Percentiles rank a stretch among this genome's conserved stretches.
Conservation (phyloP, 2,113 vertebrate genomes). For the Lepus timidus region DNA sequence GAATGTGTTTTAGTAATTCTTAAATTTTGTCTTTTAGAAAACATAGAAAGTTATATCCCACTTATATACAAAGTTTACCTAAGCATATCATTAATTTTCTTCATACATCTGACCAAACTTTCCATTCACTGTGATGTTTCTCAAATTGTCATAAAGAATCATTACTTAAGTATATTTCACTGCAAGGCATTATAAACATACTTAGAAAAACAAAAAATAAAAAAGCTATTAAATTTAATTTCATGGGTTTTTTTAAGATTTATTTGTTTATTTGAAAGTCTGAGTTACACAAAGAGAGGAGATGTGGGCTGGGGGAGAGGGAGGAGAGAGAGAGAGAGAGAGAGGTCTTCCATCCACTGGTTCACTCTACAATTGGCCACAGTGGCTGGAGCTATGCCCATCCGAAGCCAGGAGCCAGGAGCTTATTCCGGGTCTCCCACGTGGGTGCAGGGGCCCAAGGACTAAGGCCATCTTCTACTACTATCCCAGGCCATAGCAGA, state of each 20-base stretch:
- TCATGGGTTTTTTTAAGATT: neutral
- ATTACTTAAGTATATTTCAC: neutral
- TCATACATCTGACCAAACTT: neutral
- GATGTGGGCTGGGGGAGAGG: too few species aligned
- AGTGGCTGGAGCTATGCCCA: too few species aligned
- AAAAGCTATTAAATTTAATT: constrained; percentile 7
- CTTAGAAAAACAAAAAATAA: neutral
- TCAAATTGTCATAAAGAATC: neutral
- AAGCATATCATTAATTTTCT: neutral
- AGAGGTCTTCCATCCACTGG: too few species aligned
- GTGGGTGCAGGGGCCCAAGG: too few species aligned
- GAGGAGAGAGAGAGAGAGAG: too few species aligned
- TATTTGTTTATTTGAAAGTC: too few species aligned
- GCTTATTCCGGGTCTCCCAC: too few species aligned
- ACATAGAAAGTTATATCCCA: neutral
- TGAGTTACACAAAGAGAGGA: too few species aligned
- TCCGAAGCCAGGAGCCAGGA: too few species aligned
- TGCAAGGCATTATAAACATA: neutral
- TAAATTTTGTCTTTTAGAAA: constrained; percentile 1
- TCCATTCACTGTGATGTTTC: neutral
- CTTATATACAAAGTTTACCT: neutral
- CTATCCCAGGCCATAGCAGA: too few species aligned
- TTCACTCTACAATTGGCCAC: too few species aligned
- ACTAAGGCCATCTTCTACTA: too few species aligned
- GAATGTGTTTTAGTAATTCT: neutral